Conservation (phyloP, 1,140 invertebrate genomes). For the Epicauta chinensis region DNA sequence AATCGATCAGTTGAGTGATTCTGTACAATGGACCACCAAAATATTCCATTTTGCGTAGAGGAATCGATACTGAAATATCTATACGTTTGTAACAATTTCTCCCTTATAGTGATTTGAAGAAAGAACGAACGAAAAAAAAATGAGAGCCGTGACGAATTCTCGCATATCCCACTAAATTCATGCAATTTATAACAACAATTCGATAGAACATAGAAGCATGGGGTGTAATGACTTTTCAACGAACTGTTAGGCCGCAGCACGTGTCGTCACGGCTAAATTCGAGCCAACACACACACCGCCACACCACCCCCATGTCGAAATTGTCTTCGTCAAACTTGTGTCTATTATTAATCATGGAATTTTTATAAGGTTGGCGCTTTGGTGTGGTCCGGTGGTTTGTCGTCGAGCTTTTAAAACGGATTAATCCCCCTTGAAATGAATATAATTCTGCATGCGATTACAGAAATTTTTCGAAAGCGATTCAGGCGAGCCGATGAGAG, state of each 20-base stretch:
- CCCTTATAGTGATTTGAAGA: neutral
- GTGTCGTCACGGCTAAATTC: constrained; percentile 10
- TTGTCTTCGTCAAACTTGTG: too few relatives aligned
- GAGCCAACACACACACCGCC: constrained; percentile 3
- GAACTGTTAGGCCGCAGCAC: constrained; percentile 21
- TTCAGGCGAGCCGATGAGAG: neutral
- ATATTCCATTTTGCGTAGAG: too few relatives aligned
- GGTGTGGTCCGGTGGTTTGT: neutral
- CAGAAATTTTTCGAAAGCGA: constrained; percentile 4
- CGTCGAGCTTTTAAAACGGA: neutral
- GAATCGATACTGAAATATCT: neutral
- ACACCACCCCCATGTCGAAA: constrained; percentile 1
- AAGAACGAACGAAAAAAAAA: too few relatives aligned
- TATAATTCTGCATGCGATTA: neutral
- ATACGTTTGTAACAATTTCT: neutral
- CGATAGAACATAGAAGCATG: too few relatives aligned
- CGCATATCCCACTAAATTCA: too few relatives aligned
- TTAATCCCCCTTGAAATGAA: neutral
- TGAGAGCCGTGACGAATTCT: too few relatives aligned
- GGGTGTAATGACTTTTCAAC: constrained; percentile 15
- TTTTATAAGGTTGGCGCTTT: too few relatives aligned
- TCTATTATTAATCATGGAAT: too few relatives aligned
- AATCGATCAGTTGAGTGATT: too few relatives aligned
- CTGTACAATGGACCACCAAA: too few relatives aligned
- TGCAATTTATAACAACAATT: too few relatives aligned